These are phyloP conservation scores for Sepioteuthis lessoniana DNA, from an alignment of 2,888 invertebrate genomes.

Conservation along the genomic window DNA sequence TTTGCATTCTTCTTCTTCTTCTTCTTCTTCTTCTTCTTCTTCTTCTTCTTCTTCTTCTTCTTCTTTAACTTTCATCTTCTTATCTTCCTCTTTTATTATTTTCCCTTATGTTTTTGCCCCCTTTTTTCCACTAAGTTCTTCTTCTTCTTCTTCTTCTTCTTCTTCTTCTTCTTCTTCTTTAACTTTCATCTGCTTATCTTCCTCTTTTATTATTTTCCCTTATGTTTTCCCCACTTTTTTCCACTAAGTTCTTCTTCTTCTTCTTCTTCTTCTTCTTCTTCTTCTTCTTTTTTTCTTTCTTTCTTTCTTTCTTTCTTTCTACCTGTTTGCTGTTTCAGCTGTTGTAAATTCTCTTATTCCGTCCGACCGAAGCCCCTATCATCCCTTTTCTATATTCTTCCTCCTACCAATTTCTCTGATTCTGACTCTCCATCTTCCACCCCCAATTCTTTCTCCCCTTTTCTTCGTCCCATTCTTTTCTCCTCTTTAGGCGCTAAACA, in stretches of 20 bases:
- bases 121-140: background rate
- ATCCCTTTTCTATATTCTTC: background rate
- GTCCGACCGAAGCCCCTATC: no score
- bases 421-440: background rate
- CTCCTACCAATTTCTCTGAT: background rate
- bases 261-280: no score
- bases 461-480: background rate
- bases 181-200: background rate
- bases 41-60: no score
- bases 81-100: background rate
- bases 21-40: no score
- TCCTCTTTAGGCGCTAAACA: background rate
- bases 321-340: no score
- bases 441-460: background rate
- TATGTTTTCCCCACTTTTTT: no score
- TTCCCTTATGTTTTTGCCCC: fast-evolving
- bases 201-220: background rate
- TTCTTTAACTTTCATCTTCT: no score
- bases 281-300: no score
- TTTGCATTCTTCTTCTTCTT: no score
- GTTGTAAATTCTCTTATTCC: no score
- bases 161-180: background rate
- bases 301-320: no score
- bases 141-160: background rate
- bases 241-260: no score